These are phyloP conservation scores for Zootermopsis nevadensis DNA, from an alignment of 2,888 invertebrate species.

Conservation along the genomic window DNA sequence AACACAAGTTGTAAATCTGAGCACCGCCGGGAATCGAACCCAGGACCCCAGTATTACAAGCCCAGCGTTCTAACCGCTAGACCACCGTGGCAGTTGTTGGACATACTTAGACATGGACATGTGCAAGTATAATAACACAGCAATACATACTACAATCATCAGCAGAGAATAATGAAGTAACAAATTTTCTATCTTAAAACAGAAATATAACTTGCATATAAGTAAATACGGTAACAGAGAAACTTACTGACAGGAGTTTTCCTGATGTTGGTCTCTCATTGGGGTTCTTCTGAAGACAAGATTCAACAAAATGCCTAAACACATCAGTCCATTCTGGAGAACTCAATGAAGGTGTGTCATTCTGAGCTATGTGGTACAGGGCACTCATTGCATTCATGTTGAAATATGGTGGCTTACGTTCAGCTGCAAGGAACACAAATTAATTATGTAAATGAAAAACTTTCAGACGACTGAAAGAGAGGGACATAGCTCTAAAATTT, in stretches of 20 bases:
- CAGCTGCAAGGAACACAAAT: constrained; percentile 72
- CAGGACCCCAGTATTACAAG: too few relatives aligned
- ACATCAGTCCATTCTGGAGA: constrained; percentile 90
- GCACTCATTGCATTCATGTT: constrained; percentile 99
- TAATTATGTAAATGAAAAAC: background rate
- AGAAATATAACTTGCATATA: too few relatives aligned
- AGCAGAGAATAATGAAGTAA: too few relatives aligned
- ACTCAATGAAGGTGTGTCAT: constrained; percentile 93
- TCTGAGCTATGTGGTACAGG: constrained; percentile 99
- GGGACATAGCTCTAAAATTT: too few relatives aligned
- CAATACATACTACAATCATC: too few relatives aligned
- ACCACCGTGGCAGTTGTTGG: too few relatives aligned
- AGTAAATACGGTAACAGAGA: background rate
- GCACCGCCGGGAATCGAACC: too few relatives aligned
- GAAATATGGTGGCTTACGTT: constrained; percentile 98
- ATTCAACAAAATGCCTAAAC: constrained; percentile 94
- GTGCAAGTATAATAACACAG: too few relatives aligned
- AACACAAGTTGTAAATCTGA: too few relatives aligned
- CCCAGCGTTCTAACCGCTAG: too few relatives aligned
- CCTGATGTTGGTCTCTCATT: constrained; percentile 88
- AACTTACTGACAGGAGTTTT: constrained; percentile 76
- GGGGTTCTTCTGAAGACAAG: constrained; percentile 94
- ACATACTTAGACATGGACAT: too few relatives aligned
- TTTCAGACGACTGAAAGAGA: background rate
- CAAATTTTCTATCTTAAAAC: too few relatives aligned